A percentile compares a stretch with the other conserved stretches of the same genome.
Evolutionary conservation across 2,113 vertebrate genomes (phyloP).

Genomic region (Gnathonemus echidnorhynchus): DNA sequence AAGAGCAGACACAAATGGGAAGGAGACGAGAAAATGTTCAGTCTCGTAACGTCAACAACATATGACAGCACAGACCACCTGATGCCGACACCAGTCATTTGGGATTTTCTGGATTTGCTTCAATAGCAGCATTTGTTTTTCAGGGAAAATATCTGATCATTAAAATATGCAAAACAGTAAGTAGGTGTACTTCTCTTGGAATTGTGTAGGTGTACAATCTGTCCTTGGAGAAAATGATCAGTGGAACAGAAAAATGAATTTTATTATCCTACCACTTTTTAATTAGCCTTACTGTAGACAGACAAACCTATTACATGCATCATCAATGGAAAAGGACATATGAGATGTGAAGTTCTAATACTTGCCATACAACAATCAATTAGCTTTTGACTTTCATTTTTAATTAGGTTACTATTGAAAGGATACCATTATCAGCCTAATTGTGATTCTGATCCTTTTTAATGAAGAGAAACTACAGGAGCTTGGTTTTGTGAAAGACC

Average conservation of each 20-base stretch:
- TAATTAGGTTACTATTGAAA: neutral
- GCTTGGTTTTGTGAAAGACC: neutral
- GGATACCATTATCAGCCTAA: neutral
- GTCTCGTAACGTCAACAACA: constrained; percentile 59
- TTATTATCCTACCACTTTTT: neutral
- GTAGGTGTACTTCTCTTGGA: neutral
- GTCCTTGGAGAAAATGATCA: neutral
- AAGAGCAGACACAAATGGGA: constrained; percentile 47
- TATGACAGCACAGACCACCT: neutral
- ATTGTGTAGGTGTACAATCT: neutral
- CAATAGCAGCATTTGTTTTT: constrained; percentile 1
- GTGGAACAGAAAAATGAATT: neutral
- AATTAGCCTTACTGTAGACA: neutral
- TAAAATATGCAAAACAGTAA: neutral
- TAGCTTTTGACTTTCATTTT: neutral
- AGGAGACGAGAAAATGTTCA: constrained; percentile 60
- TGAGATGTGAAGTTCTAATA: neutral
- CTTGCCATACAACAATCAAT: neutral
- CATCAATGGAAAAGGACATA: neutral
- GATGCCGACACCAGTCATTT: neutral
- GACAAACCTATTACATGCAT: neutral
- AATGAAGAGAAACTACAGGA: neutral
- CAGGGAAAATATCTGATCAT: neutral
- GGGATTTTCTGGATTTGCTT: neutral
- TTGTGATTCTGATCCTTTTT: neutral